Evolutionary conservation across 2,888 invertebrate genomes (phyloP).

Genomic region (Coelogynopora nodosa): DNA sequence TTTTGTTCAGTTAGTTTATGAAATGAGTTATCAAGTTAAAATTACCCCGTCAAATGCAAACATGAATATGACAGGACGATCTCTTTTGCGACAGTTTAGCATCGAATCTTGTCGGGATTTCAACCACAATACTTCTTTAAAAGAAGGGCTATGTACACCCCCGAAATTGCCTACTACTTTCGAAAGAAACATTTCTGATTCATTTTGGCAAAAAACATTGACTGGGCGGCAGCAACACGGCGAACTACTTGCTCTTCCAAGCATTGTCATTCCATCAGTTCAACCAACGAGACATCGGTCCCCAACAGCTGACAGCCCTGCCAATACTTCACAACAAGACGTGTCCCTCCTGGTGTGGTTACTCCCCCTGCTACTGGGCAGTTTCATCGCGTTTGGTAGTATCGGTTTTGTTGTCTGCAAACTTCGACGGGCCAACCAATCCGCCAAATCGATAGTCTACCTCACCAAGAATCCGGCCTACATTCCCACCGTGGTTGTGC

Average conservation of each 20-base stretch:
- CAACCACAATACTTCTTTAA: neutral
- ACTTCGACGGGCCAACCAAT: neutral
- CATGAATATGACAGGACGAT: neutral
- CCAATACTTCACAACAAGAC: too few relatives aligned
- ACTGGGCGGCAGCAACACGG: neutral
- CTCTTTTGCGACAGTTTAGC: neutral
- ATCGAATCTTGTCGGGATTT: neutral
- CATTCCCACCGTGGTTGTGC: neutral
- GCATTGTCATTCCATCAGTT: neutral
- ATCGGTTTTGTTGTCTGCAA: neutral
- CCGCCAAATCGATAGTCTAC: neutral
- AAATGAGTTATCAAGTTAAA: neutral
- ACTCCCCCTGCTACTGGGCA: neutral
- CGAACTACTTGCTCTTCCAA: neutral
- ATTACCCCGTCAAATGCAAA: neutral
- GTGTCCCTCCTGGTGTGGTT: neutral
- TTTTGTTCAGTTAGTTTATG: neutral
- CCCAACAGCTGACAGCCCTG: neutral
- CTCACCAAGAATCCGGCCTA: neutral
- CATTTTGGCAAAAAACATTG: neutral
- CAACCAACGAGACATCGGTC: neutral
- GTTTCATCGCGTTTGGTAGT: neutral
- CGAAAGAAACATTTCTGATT: neutral
- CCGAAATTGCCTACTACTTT: neutral
- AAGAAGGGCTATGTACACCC: neutral